Evolutionary conservation across 2,888 invertebrate species (phyloP).

Genomic region (Drosophila macrothrix): DNA sequence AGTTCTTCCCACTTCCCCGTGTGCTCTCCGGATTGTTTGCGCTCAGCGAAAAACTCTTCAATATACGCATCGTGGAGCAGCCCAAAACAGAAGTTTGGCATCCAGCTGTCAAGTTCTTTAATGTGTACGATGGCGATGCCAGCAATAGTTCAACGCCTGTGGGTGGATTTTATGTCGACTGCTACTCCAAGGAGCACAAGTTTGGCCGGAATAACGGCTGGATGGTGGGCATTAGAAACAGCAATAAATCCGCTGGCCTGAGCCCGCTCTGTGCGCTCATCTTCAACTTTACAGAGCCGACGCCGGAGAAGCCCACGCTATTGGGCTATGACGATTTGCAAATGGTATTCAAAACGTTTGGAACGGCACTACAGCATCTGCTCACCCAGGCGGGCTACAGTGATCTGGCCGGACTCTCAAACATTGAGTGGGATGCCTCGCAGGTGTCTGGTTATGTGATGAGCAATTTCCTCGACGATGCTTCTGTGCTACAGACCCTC

Average conservation of each 20-base stretch:
- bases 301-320: constrained; percentile 88
- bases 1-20: constrained; percentile 93
- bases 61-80: constrained; percentile 90
- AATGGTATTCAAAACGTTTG: constrained; percentile 93
- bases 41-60: constrained; percentile 91
- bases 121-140: constrained; percentile 88
- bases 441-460: constrained; percentile 94
- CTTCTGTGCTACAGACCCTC: constrained; percentile 87
- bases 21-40: constrained; percentile 93
- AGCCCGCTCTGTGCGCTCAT: constrained; percentile 93
- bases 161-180: constrained; percentile 95
- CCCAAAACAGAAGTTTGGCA: constrained; percentile 91
- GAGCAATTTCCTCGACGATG: constrained; percentile 91
- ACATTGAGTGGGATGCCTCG: constrained; percentile 97
- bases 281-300: constrained; percentile 90
- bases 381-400: constrained; percentile 92
- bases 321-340: constrained; percentile 91
- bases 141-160: constrained; percentile 86
- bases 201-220: constrained; percentile 90
- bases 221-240: constrained; percentile 92
- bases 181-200: constrained; percentile 89
- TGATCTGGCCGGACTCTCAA: constrained; percentile 93
- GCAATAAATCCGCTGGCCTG: constrained; percentile 88
- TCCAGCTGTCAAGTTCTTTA: constrained; percentile 92
- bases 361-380: constrained; percentile 93